Percentiles rank a stretch among this genome's conserved stretches.
These are phyloP conservation scores for Uria aalge DNA, from an alignment of 2,113 vertebrate genomes.

Conservation along the genomic window DNA sequence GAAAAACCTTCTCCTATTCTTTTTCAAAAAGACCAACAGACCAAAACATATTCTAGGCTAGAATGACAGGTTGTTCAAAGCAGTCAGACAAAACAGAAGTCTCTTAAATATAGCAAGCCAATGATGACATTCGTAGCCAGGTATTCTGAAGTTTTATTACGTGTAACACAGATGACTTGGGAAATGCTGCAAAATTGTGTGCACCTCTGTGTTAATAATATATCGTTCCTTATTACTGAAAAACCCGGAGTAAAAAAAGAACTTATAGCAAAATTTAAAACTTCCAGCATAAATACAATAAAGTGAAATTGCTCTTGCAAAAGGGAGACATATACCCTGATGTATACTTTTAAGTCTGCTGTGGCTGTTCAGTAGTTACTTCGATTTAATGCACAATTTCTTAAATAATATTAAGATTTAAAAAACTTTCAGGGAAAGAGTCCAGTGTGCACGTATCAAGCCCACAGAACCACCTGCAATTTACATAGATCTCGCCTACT, in stretches of 20 bases:
- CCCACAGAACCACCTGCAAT: background rate
- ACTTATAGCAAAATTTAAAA: background rate
- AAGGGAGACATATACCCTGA: background rate
- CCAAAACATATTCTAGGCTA: background rate
- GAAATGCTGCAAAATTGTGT: background rate
- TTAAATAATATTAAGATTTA: background rate
- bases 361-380: background rate
- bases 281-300: background rate
- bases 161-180: background rate
- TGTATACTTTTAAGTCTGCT: background rate
- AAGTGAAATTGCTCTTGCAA: background rate
- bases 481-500: background rate
- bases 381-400: background rate
- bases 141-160: background rate
- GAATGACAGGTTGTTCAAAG: background rate
- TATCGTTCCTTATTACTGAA: background rate
- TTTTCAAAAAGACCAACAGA: background rate
- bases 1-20: background rate
- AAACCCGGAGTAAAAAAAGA: background rate
- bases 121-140: background rate
- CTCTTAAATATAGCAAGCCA: background rate
- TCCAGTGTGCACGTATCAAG: background rate
- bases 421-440: background rate
- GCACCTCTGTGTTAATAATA: background rate
- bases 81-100: background rate